These are phyloP conservation scores for Brotula barbata DNA, from an alignment of 2,797 vertebrate genomes.

Conservation along the genomic window DNA sequence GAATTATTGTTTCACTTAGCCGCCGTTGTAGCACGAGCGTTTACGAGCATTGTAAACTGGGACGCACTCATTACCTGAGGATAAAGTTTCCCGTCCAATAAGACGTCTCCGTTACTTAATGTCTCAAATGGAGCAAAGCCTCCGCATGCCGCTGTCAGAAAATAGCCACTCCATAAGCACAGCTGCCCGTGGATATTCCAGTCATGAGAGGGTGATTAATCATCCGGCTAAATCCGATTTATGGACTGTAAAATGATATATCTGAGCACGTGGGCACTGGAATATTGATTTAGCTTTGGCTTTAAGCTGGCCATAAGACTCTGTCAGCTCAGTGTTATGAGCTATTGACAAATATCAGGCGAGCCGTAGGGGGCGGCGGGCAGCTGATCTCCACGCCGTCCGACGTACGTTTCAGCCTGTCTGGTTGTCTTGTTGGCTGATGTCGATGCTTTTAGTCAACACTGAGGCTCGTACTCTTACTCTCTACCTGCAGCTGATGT, in stretches of 20 bases:
- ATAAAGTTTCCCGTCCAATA: constrained; percentile 23
- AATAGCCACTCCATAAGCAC: constrained; percentile 26
- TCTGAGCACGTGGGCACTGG: constrained; percentile 33
- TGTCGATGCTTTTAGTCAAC: constrained; percentile 23
- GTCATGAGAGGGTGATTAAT: constrained; percentile 54
- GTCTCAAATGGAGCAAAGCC: constrained; percentile 21
- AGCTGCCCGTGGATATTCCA: constrained; percentile 28
- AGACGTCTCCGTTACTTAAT: constrained; percentile 18
- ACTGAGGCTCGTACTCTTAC: not conserved
- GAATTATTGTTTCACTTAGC: not conserved
- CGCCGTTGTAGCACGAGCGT: not conserved
- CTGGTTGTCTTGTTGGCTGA: constrained; percentile 25
- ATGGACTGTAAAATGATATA: constrained; percentile 45
- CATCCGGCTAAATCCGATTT: constrained; percentile 51
- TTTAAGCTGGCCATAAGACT: constrained; percentile 47
- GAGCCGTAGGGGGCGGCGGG: constrained; percentile 2
- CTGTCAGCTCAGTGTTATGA: constrained; percentile 40
- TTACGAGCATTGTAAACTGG: not conserved
- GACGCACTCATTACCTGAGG: constrained; percentile 12
- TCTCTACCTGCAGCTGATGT: constrained; percentile 16
- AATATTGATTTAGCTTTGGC: constrained; percentile 60
- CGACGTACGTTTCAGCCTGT: not conserved
- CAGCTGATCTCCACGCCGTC: constrained; percentile 1
- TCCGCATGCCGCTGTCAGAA: not conserved
- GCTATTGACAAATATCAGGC: constrained; percentile 34